A percentile compares a stretch with the other conserved stretches of the same genome.
Evolutionary conservation across 2,888 invertebrate genomes (phyloP).

Genomic region (Rhopalosiphum nymphaeae): DNA sequence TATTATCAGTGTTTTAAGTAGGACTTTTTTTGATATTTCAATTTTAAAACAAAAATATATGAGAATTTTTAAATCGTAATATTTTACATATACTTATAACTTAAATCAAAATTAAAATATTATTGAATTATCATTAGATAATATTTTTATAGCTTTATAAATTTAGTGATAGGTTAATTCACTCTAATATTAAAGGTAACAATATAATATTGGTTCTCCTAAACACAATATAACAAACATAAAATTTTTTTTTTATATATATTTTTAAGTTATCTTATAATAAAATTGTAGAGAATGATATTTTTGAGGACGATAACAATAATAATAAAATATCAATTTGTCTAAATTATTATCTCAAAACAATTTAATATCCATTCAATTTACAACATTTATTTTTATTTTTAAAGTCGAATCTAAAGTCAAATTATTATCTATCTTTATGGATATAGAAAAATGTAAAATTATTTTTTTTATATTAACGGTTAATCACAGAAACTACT

Average conservation of each 20-base stretch:
- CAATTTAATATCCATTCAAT: not conserved
- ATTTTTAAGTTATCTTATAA: not conserved
- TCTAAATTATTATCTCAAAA: not conserved
- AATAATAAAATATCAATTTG: not conserved
- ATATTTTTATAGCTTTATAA: too few relatives aligned
- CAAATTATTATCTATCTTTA: not conserved
- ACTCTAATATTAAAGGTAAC: too few relatives aligned
- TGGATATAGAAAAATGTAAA: not conserved
- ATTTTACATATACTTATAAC: too few relatives aligned
- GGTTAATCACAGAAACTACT: not conserved
- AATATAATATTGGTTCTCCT: too few relatives aligned
- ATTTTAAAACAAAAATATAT: too few relatives aligned
- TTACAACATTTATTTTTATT: not conserved
- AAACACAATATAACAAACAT: too few relatives aligned
- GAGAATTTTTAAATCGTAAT: too few relatives aligned
- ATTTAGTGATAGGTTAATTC: too few relatives aligned
- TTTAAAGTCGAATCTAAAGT: not conserved
- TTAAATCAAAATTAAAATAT: too few relatives aligned
- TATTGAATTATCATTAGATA: too few relatives aligned
- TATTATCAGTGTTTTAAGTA: too few relatives aligned
- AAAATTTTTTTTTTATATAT: not conserved
- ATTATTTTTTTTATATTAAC: not conserved
- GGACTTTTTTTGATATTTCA: too few relatives aligned
- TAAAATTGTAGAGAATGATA: not conserved
- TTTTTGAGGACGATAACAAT: not conserved